Percentiles rank a stretch among this genome's conserved stretches.
Conservation (phyloP, 37 sponge, comb jelly and placozoan genomes). For the Ephydatia muelleri region DNA sequence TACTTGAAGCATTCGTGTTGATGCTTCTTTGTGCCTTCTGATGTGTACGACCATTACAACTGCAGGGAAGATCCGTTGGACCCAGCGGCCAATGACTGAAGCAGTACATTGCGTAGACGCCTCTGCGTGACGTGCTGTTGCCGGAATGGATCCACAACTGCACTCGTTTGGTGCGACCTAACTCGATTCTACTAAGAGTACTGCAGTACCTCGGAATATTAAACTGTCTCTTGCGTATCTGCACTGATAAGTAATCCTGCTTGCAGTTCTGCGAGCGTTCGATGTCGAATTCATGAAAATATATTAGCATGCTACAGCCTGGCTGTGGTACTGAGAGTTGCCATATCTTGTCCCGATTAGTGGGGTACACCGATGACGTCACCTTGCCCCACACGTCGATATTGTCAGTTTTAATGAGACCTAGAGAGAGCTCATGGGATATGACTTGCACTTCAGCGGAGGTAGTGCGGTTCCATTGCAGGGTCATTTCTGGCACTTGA, state of each 20-base stretch:
- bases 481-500: neutral
- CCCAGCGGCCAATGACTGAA: neutral
- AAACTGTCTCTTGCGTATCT: constrained; percentile 32
- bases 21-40: neutral
- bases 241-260: constrained; percentile 55
- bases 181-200: constrained; percentile 1
- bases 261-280: constrained; percentile 29
- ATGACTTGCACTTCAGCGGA: neutral
- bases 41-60: constrained; percentile 21
- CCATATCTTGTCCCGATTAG: constrained; percentile 58
- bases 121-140: neutral
- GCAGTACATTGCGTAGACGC: constrained; percentile 41
- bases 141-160: constrained; percentile 62
- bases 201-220: constrained; percentile 50
- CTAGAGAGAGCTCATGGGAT: neutral
- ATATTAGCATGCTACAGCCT: constrained; percentile 38
- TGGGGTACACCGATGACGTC: neutral
- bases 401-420: constrained; percentile 42
- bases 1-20: constrained; percentile 3
- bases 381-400: neutral
- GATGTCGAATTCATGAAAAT: constrained; percentile 37
- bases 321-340: constrained; percentile 46
- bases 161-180: constrained; percentile 28
- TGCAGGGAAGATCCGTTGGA: neutral
- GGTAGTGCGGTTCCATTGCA: neutral